Conservation (phyloP, 2,113 vertebrate species). For the Dipodomys spectabilis region DNA sequence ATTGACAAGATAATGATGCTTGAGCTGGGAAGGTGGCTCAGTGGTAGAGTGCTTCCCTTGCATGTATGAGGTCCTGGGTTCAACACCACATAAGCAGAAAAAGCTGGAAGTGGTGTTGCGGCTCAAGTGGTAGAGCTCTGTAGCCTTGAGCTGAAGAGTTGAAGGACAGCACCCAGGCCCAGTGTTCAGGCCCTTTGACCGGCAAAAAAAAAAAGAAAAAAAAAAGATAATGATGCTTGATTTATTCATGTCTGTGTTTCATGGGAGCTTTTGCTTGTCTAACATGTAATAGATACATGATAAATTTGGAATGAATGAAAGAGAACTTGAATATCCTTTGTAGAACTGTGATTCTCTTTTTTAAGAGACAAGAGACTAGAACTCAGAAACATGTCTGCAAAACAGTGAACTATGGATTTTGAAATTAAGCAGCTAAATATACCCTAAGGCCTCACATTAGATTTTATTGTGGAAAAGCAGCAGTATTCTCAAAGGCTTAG, state of each 20-base stretch:
- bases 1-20: background rate
- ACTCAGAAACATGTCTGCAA: background rate
- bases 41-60: too few relatives aligned
- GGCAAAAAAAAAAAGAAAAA: background rate
- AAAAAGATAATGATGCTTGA: background rate
- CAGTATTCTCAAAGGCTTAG: background rate
- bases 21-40: background rate
- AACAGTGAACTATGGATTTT: slow-evolving; percentile 5
- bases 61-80: too few relatives aligned
- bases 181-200: too few relatives aligned
- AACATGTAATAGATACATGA: background rate
- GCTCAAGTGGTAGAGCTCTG: too few relatives aligned
- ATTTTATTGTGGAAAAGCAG: slow-evolving; percentile 34
- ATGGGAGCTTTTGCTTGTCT: background rate
- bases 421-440: background rate
- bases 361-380: slow-evolving; percentile 23
- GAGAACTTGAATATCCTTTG: slow-evolving; percentile 29
- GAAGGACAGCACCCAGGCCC: too few relatives aligned
- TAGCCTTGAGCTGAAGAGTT: too few relatives aligned
- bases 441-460: background rate
- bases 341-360: background rate
- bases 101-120: too few relatives aligned
- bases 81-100: too few relatives aligned
- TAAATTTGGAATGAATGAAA: background rate
- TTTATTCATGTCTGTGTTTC: background rate